These are phyloP conservation scores for Poecile montanus DNA, from an alignment of 2,797 vertebrate genomes.

Conservation along the genomic window DNA sequence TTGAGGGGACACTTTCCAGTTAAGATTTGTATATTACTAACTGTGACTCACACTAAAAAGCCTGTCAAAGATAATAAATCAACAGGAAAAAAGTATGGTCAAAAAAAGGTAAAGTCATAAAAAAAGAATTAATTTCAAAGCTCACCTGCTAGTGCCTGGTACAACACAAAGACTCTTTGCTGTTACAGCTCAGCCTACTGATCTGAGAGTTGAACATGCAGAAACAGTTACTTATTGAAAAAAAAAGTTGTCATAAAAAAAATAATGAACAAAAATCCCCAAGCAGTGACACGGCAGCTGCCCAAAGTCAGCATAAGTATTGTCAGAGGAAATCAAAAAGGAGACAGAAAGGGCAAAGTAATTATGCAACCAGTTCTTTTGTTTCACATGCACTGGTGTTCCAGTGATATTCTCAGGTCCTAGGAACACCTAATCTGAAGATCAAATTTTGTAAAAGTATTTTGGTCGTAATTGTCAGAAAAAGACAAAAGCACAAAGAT, in stretches of 20 bases:
- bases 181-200: neutral
- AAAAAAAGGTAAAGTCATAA: neutral
- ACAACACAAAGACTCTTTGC: neutral
- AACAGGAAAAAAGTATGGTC: neutral
- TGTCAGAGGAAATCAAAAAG: neutral
- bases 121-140: conserved; percentile 22
- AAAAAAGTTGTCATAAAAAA: neutral
- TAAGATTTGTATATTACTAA: neutral
- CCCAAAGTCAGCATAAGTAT: neutral
- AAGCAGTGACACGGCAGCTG: neutral
- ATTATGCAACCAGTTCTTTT: neutral
- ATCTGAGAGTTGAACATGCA: neutral
- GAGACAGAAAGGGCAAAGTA: neutral
- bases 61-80: conserved; percentile 3
- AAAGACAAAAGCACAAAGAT: neutral
- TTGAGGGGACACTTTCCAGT: neutral
- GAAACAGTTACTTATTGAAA: neutral
- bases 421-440: neutral
- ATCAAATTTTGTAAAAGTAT: neutral
- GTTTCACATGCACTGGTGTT: neutral
- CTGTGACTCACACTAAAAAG: neutral
- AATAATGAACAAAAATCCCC: neutral
- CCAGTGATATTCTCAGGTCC: neutral
- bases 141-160: neutral
- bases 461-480: neutral